A percentile compares a stretch with the other conserved stretches of the same genome.
These are phyloP conservation scores for Tachystola acroxantha DNA, from an alignment of 2,888 invertebrate genomes.

Conservation along the genomic window DNA sequence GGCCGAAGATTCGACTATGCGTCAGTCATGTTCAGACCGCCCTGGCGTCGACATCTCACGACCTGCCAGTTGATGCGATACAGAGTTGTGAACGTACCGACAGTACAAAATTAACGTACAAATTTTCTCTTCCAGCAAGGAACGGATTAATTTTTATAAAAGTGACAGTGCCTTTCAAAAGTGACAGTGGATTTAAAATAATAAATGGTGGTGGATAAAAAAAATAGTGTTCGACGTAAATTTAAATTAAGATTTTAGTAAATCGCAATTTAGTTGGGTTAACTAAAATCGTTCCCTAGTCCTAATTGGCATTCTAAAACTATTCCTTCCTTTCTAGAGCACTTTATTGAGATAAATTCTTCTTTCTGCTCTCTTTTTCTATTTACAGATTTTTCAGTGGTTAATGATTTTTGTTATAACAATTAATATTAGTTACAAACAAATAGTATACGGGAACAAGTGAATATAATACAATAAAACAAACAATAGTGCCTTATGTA, in stretches of 20 bases:
- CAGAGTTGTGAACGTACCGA: constrained; percentile 64
- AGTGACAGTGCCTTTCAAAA: constrained; percentile 61
- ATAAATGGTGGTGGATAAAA: constrained; percentile 5
- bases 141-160: constrained; percentile 39
- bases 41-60: constrained; percentile 59
- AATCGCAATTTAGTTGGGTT: constrained; percentile 44
- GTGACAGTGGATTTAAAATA: constrained; percentile 47
- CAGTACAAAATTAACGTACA: constrained; percentile 74
- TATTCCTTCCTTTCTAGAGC: constrained; percentile 15
- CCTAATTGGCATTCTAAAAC: constrained; percentile 31
- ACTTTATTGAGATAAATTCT: constrained; percentile 44
- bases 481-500: constrained; percentile 65
- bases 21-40: constrained; percentile 69
- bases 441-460: constrained; percentile 60
- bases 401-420: constrained; percentile 29
- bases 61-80: constrained; percentile 31
- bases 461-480: constrained; percentile 41
- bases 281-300: constrained; percentile 43
- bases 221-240: constrained; percentile 31
- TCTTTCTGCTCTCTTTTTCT: constrained; percentile 61
- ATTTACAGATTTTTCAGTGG: constrained; percentile 64
- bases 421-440: constrained; percentile 19
- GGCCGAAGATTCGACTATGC: constrained; percentile 70
- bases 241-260: constrained; percentile 54
- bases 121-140: constrained; percentile 59